Base-by-base conservation (phyloP, 1,140 invertebrate species). In the Drosophila sulfurigaster region DNA sequence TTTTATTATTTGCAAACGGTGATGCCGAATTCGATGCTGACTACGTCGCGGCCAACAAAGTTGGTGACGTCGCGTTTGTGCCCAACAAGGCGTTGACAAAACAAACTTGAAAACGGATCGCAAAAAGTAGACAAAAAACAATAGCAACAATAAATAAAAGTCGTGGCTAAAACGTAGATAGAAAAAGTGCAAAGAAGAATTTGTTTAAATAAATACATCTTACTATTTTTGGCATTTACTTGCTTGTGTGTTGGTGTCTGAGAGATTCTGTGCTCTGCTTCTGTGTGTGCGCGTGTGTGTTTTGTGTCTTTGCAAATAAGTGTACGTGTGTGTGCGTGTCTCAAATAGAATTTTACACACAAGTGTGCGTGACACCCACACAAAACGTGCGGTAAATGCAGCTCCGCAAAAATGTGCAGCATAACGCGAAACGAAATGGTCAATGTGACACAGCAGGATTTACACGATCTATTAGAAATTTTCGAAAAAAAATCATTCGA, bases 401-500 rank as follows among this genome's bases (percentile, higher is more conserved):
- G 79, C 79, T 75, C 72, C 83, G 81, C 69, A 80, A 82, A 85
- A 82, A 91, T 91, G 89, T 70, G 72, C 81, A 89, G 77, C 75
- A 78, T 60, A 80, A 87, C 68, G 58, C 59, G 79, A 81, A 86
- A 86, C 82, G 80, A 86, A 66, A 69, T 86, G 75, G 70, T 82
- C 51, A 82, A 83, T 78, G 87, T 91, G 70, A 91, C 87, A 63
- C 89, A 91, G 77, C 74, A 89, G 89, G 83, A 91, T 78, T 85
- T 91, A 68, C 89, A 91, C 88, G 79, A 91, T 74, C 80, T 91
- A 78, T 82, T 91, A 78, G 89, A 91, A 81, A 79, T 72, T 81
- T 91, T 91, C 89, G 89, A 91, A 91, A 91, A 82, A 91, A 91
- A 91, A 74, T 78, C 89, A 58, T 91, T 91, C 85, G 89, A 91